These are phyloP conservation scores for Heliconius eleuchia DNA, from an alignment of 1,140 invertebrate genomes.

Conservation along the genomic window DNA sequence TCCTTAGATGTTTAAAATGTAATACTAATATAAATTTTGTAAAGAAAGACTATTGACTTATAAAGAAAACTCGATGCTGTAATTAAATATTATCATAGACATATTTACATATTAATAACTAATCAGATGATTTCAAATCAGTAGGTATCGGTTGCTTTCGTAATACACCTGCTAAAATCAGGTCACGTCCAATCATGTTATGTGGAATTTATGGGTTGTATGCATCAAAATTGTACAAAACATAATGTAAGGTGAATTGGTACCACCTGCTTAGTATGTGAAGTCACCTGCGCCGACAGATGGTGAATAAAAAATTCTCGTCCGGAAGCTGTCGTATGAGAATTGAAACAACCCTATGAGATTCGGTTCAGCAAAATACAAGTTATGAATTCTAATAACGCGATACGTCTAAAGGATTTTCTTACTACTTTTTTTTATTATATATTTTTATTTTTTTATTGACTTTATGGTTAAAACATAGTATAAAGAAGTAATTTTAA, in stretches of 20 bases:
- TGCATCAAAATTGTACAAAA: slow-evolving; percentile 15
- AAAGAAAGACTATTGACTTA: no score
- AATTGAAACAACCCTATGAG: slow-evolving; percentile 41
- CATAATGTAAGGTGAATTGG: slow-evolving; percentile 54
- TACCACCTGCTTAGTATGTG: slow-evolving; percentile 76
- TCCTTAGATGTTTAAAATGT: no score
- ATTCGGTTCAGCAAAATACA: slow-evolving; percentile 14
- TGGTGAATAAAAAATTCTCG: slow-evolving; percentile 65
- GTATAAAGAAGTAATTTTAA: neutral
- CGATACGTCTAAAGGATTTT: neutral
- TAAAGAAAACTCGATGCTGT: neutral
- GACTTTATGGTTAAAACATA: neutral
- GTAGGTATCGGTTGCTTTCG: neutral
- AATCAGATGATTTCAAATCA: neutral
- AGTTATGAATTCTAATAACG: neutral
- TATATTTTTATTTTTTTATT: no score
- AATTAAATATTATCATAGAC: neutral
- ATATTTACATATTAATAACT: neutral
- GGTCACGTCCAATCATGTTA: neutral
- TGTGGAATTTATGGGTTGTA: neutral
- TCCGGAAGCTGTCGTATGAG: slow-evolving; percentile 50
- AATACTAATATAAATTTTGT: no score
- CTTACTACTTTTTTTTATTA: neutral
- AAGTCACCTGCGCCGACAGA: slow-evolving; percentile 74
- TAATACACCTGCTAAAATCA: neutral